Evolutionary conservation across 2,113 vertebrate genomes (phyloP).

Genomic region (Sorex araneus): DNA sequence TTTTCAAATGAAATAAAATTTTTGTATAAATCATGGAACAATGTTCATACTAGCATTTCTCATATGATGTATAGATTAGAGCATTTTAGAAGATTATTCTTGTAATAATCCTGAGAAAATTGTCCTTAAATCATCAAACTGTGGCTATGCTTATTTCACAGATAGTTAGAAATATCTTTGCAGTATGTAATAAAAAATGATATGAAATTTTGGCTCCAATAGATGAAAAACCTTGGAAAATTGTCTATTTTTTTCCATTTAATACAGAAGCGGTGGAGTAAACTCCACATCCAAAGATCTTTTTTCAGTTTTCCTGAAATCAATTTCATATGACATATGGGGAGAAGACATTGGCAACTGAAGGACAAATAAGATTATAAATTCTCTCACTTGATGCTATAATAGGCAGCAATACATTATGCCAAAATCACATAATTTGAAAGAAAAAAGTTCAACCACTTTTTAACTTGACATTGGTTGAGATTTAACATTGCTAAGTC

Average conservation of each 20-base stretch:
- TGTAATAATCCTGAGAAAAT: background rate
- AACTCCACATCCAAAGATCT: background rate
- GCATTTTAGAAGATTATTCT: background rate
- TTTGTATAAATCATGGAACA: conserved; percentile 33
- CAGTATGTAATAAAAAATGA: background rate
- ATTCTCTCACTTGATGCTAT: background rate
- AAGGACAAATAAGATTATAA: conserved; percentile 19
- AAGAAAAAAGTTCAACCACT: conserved; percentile 7
- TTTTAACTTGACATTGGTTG: background rate
- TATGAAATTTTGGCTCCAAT: conserved; percentile 28
- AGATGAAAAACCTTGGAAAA: conserved; percentile 46
- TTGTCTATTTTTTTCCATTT: background rate
- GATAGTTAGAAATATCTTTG: background rate
- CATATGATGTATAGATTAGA: background rate
- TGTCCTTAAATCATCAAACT: background rate
- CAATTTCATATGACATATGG: background rate
- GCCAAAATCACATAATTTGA: background rate
- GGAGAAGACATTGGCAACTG: background rate
- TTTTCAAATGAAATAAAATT: conserved; percentile 26
- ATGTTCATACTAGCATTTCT: background rate
- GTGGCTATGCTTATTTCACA: background rate
- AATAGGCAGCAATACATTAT: conserved; percentile 7
- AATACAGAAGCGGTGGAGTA: background rate
- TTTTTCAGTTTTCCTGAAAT: conserved; percentile 35
- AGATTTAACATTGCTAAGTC: too few relatives aligned